phyloP scores from a whole-genome alignment of 2,888 invertebrate genomes.

The Pharmacophagus antenor region DNA sequence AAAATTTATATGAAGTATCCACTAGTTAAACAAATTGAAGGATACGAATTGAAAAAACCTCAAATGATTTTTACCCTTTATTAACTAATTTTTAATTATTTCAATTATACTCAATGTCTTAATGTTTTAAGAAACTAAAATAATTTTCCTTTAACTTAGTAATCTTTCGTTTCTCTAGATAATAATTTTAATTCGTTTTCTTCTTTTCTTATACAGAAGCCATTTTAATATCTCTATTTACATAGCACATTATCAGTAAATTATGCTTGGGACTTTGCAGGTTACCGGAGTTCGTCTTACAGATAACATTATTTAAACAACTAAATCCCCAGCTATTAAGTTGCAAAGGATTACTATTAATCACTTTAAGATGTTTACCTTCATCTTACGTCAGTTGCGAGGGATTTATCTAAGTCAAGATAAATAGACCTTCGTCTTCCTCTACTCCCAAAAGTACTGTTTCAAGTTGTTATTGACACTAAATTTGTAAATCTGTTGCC shows the following conservation, averaged over 20 bases:
- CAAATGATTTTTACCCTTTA: no score
- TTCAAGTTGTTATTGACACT: constrained; percentile 13
- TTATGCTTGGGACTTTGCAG: constrained; percentile 3
- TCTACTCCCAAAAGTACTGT: constrained; percentile 13
- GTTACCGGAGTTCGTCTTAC: constrained; percentile 13
- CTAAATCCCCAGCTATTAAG: constrained; percentile 52
- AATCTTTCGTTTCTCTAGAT: not conserved
- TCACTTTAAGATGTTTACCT: constrained; percentile 78
- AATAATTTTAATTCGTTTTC: not conserved
- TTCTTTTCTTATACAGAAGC: not conserved
- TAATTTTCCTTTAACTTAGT: no score
- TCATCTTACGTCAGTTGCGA: constrained; percentile 69
- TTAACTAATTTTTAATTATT: no score
- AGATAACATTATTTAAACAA: constrained; percentile 26
- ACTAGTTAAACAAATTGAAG: no score
- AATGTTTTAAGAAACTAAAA: no score
- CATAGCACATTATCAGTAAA: constrained; percentile 1
- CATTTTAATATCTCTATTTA: not conserved
- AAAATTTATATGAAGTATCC: no score
- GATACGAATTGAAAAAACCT: no score
- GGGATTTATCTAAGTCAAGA: constrained; percentile 72
- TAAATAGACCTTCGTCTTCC: constrained; percentile 49
- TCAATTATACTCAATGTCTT: no score
- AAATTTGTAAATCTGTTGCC: constrained; percentile 1
- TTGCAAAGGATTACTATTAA: constrained; percentile 75